phyloP scores from a whole-genome alignment of 1,140 invertebrate genomes.

The Lepidostoma basale region DNA sequence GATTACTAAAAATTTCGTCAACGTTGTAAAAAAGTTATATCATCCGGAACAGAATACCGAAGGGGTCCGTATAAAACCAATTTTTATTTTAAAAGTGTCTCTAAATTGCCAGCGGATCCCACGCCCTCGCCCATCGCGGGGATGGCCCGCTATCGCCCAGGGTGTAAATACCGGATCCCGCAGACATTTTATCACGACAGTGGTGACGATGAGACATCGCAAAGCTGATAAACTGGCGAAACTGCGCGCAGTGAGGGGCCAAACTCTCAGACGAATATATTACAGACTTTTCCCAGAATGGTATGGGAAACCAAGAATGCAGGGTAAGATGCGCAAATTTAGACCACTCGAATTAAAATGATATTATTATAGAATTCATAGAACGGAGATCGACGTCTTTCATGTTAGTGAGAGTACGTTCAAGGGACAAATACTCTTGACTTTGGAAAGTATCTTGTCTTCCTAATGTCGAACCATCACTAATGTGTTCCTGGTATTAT shows the following conservation, averaged over 20 bases:
- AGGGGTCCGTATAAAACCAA: not conserved
- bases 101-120: not conserved
- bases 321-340: not conserved
- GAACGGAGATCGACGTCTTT: no score
- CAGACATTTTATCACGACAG: constrained; percentile 15
- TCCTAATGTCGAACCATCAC: no score
- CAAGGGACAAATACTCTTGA: no score
- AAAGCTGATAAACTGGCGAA: constrained; percentile 10
- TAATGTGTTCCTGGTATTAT: no score
- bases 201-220: constrained; percentile 21
- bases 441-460: no score
- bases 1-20: no score
- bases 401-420: no score
- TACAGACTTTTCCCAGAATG: not conserved
- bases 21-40: no score
- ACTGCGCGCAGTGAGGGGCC: not conserved
- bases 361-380: no score
- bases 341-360: not conserved
- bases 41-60: not conserved
- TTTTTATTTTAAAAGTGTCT: not conserved
- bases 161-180: constrained; percentile 15
- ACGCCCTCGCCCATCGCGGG: no score
- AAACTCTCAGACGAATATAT: constrained; percentile 9
- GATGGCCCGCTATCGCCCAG: not conserved
- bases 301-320: not conserved